Evolutionary conservation across 2,888 invertebrate genomes (phyloP), one percentile per base, ranked within the genome.

Genomic region (Melieria picta): DNA sequence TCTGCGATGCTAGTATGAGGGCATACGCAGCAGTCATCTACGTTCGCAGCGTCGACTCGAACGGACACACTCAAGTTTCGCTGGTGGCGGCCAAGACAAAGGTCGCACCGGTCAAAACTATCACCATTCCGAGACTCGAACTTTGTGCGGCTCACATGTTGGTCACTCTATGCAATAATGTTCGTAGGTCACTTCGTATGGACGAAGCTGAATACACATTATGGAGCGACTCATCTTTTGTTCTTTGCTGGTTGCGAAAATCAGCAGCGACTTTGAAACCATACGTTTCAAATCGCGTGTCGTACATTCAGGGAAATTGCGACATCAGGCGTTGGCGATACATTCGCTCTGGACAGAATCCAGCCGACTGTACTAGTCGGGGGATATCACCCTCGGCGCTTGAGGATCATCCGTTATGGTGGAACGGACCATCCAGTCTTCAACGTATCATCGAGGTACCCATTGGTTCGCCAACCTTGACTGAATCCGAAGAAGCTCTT

Each of bases 301-400:
- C 57, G 5, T 57, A n/a, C n/a, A 66, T 66, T 5, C 30, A 57
- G 13, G 58, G n/a, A 4, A 11, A 48, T 43, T 13, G 48, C 3
- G 5, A n/a, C 16, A 13, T 58, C 9, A 30, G 10, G 4, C 42
- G 58, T 48, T 66, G 58, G 66, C 48, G 42, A 3, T 58, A 66
- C 58, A 66, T 58, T 42, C 57, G 58, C 42, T 66, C 43, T 11
- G 56, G 57, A 43, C 48, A 7, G 9, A 60, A 67, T 50, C 67
- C 61, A 9, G 52, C 67, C 7, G 61, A 61, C 16, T 50, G 61
- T 16, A 16, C 46, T 45, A 56, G n/a, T 61, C 60, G 60, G 10
- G 60, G 50, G 11, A 50, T 10, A 10, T 9, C 50, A 9, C 11
- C 50, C 50, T 9, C 50, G 11, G 11, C 50, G 50, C 1, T 9